phyloP scores from a whole-genome alignment of 2,113 vertebrate species.

The Mirza zaza region DNA sequence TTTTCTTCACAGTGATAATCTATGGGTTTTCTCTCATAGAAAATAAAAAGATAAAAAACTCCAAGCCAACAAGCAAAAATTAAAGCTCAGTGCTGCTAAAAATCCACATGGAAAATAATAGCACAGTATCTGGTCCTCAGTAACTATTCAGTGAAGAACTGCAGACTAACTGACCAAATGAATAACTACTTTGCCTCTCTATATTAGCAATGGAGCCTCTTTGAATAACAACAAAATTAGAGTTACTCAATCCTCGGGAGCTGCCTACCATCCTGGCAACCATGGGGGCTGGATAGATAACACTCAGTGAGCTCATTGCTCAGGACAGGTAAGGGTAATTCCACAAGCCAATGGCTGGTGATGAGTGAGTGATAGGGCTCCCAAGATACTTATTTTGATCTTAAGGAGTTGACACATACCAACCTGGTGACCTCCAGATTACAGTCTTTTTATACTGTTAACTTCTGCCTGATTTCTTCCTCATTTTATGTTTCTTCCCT shows the following conservation, averaged over 20 bases:
- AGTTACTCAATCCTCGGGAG: not conserved
- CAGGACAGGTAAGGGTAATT: not conserved
- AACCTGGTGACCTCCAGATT: not conserved
- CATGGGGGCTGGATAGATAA: not conserved
- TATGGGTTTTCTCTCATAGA: not conserved
- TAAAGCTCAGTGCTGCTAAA: too few relatives aligned
- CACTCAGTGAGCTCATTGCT: not conserved
- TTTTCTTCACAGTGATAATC: constrained; percentile 17
- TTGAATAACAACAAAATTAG: not conserved
- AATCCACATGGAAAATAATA: not conserved
- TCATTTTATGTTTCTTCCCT: constrained; percentile 7
- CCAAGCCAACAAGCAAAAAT: too few relatives aligned
- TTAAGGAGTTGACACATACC: not conserved
- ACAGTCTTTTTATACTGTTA: not conserved
- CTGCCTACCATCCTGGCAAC: not conserved
- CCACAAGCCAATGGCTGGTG: not conserved
- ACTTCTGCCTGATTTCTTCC: not conserved
- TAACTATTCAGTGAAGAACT: not conserved
- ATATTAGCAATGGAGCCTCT: not conserved
- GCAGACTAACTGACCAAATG: not conserved
- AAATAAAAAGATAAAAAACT: too few relatives aligned
- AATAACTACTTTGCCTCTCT: not conserved
- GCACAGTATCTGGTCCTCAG: not conserved
- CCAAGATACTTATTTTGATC: not conserved
- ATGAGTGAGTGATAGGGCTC: not conserved